Evolutionary conservation across 2,797 vertebrate genomes (phyloP).

Genomic region (Melanotaenia maccullochi): DNA sequence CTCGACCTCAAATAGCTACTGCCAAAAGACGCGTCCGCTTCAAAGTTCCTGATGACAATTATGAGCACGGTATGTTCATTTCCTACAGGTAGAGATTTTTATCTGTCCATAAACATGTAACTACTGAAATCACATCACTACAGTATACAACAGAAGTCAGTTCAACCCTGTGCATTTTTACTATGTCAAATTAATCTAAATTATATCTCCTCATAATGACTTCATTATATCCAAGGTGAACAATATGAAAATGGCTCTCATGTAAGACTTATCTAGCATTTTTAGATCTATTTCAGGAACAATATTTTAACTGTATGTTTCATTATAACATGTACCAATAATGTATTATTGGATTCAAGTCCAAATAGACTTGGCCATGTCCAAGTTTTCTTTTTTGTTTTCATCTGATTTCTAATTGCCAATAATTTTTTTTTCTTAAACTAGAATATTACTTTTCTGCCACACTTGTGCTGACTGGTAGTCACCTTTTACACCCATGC

Average conservation of each 20-base stretch:
- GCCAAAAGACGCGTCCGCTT: slow-evolving; percentile 93
- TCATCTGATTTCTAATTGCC: too few relatives aligned
- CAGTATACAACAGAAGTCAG: not conserved
- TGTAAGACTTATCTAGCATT: too few relatives aligned
- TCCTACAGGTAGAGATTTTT: not conserved
- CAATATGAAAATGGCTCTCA: not conserved
- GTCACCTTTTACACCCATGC: not conserved
- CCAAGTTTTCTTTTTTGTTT: not conserved
- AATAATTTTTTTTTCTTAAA: too few relatives aligned
- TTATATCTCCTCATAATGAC: not conserved
- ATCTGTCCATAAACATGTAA: not conserved
- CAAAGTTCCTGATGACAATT: slow-evolving; percentile 89
- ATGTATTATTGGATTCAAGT: not conserved
- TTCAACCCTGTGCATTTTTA: not conserved
- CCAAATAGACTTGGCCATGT: not conserved
- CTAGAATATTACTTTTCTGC: not conserved
- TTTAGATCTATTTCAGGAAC: not conserved
- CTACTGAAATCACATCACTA: not conserved
- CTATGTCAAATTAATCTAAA: not conserved
- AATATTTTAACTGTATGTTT: not conserved
- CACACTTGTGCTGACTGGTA: not conserved
- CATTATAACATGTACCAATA: not conserved
- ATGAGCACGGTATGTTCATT: slow-evolving; percentile 87
- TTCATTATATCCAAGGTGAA: not conserved
- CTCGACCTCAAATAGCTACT: slow-evolving; percentile 65